Evolutionary conservation across 2,797 vertebrate species (phyloP), one percentile per base, ranked within the genome.

Genomic region (Clarias pachynema): DNA sequence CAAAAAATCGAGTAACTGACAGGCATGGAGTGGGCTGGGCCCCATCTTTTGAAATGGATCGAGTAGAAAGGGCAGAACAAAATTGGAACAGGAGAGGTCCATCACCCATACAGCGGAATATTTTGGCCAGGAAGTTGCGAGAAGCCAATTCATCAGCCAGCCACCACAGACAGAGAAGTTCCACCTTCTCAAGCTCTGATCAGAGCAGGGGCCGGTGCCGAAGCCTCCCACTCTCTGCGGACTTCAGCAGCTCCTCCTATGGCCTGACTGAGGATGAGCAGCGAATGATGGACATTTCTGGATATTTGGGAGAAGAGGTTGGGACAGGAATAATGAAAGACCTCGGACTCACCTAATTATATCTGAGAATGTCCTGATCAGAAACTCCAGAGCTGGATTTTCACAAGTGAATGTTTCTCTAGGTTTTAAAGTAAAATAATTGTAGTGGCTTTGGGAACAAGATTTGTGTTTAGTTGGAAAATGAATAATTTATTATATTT

Each of bases 191-290:
- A 4, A 94, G 95, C 6, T 88, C 91, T 18, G 93, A 94, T 79
- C 92, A 92, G 86, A 94, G 95, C 78, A 96, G 88, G 85, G 95
- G 95, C 65, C 96, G 95, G 78, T 97, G 97, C 87, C 95, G 92
- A 91, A 99, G 97, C 85, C 95, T 97, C 88, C 97, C 97, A 0
- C 91, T 95, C 82, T 96, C 96, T 66, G 94, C 94, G 0, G 96
- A 96, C 84, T 96, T 95, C 84, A 94, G 94, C 88, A 96, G 94
- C 24, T 96, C 96, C 0, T 95, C 96, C 0, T 99, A 97, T 57
- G 95, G 95, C 75, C 95, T 99, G 90, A 97, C 95, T 0, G 97
- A 98, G 87, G 94, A 95, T 0, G 98, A 98, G 89, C 96, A 97
- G 91, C 95, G 92, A 89, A 97, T 97, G 96, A 93, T 97, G 9